Evolutionary conservation across 2,113 vertebrate species (phyloP).

Genomic region (Mobula birostris): DNA sequence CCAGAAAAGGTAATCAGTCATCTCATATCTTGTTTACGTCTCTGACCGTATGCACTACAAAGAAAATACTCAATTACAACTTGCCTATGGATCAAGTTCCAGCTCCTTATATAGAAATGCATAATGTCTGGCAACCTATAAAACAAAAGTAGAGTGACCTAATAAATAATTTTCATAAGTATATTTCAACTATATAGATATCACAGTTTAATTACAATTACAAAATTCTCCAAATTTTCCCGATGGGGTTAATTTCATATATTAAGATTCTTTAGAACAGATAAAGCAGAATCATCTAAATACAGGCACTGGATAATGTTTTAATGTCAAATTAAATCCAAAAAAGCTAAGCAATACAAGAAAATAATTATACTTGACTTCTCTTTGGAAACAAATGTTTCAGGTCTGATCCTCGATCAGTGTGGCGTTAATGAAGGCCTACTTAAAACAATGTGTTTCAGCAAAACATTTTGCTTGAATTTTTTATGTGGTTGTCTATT

Average conservation of each 20-base stretch:
- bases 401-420: background rate
- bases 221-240: background rate
- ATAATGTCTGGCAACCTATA: conserved; percentile 73
- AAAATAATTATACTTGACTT: background rate
- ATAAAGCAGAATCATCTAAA: background rate
- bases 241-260: background rate
- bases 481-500: too few relatives aligned
- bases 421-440: background rate
- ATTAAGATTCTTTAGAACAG: too few relatives aligned
- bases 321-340: background rate
- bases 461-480: too few relatives aligned
- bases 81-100: conserved; percentile 50
- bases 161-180: background rate
- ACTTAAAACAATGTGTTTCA: too few relatives aligned
- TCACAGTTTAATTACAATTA: conserved; percentile 3
- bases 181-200: background rate
- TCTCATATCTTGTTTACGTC: background rate
- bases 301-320: background rate
- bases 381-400: background rate
- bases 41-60: background rate
- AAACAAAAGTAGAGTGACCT: conserved; percentile 40
- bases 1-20: background rate
- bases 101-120: conserved; percentile 79
- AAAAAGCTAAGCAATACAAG: background rate
- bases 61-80: background rate